A percentile compares a stretch with the other conserved stretches of the same genome.
These are phyloP conservation scores for Heterocephalus glaber DNA, from an alignment of 2,113 vertebrate species.

Conservation along the genomic window DNA sequence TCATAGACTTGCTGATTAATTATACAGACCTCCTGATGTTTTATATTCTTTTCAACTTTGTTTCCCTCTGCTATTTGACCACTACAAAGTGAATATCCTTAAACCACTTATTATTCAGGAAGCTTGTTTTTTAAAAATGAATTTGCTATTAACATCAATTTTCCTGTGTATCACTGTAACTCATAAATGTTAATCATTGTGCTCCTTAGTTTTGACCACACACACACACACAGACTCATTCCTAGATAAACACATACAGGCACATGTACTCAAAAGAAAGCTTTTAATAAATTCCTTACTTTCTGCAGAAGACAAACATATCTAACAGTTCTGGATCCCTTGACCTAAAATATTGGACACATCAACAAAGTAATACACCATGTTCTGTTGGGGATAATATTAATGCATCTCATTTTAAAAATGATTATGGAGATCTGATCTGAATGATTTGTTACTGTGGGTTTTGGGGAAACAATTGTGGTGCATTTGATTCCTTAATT, in stretches of 20 bases:
- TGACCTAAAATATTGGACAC: not conserved
- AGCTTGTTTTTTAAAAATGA: slow-evolving; percentile 32
- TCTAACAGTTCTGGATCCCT: not conserved
- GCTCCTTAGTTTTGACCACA: not conserved
- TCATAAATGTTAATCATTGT: slow-evolving; percentile 27
- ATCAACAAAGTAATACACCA: not conserved
- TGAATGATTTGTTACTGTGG: not conserved
- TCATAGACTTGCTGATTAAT: slow-evolving; percentile 68
- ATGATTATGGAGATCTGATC: not conserved
- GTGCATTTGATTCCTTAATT: not conserved
- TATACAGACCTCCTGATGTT: slow-evolving; percentile 74
- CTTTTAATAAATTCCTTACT: not conserved
- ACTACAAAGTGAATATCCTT: slow-evolving; percentile 46
- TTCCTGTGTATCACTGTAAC: not conserved
- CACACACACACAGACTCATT: not conserved
- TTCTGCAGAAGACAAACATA: not conserved
- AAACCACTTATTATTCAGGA: slow-evolving; percentile 55
- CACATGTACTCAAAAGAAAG: not conserved
- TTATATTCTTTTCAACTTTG: slow-evolving; percentile 62
- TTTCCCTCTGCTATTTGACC: slow-evolving; percentile 58
- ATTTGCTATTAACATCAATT: slow-evolving; percentile 33
- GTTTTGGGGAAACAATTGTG: not conserved
- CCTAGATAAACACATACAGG: not conserved
- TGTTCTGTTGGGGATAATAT: not conserved
- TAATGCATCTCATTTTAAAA: not conserved